A percentile compares a stretch with the other conserved stretches of the same genome.
Evolutionary conservation across 1,140 invertebrate species (phyloP).

Genomic region (Drosophila lacertosa): DNA sequence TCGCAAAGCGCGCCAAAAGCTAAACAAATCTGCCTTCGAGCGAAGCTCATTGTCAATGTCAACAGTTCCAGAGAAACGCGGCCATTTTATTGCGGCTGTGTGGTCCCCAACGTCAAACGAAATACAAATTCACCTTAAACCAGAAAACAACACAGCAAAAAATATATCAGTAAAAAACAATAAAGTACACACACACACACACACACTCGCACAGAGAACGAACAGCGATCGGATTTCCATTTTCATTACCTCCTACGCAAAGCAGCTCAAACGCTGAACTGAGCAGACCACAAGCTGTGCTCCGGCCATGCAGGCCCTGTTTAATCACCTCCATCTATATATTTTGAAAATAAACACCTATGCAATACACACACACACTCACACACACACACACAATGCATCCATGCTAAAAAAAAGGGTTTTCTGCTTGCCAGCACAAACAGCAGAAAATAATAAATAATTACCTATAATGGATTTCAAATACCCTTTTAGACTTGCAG

Average conservation of each 20-base stretch:
- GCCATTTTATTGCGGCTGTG: constrained; percentile 67
- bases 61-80: constrained; percentile 25
- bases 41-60: constrained; percentile 26
- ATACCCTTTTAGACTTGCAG: neutral
- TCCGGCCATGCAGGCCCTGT: constrained; percentile 20
- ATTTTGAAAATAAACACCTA: constrained; percentile 59
- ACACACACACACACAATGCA: constrained; percentile 14
- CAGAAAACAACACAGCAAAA: constrained; percentile 36
- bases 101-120: constrained; percentile 43
- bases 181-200: constrained; percentile 16
- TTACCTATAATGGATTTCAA: neutral
- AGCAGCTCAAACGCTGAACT: constrained; percentile 8
- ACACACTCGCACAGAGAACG: neutral
- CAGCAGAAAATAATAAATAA: neutral
- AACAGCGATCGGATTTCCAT: constrained; percentile 40
- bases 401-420: neutral
- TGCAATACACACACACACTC: constrained; percentile 12
- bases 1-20: constrained; percentile 66
- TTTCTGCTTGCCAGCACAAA: constrained; percentile 25
- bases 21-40: constrained; percentile 43
- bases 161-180: constrained; percentile 30
- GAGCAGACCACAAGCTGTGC: constrained; percentile 18
- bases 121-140: constrained; percentile 52
- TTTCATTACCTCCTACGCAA: constrained; percentile 49
- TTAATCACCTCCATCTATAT: constrained; percentile 49